Base-by-base conservation (phyloP, 1,140 invertebrate species). In the Trichogramma pretiosum region DNA sequence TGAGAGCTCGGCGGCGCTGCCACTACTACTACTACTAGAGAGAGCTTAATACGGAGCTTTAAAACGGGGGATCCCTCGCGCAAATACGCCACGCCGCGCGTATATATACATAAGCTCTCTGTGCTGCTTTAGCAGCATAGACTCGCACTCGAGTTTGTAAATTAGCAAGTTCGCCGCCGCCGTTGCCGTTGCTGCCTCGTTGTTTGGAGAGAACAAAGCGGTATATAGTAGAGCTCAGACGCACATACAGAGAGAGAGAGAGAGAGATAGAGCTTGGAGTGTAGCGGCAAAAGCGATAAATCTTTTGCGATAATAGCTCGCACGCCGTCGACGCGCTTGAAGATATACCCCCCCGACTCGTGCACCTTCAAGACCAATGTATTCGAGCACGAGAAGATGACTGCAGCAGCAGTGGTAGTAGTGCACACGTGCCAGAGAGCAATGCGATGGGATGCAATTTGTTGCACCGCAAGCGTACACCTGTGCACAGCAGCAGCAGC, bases 291-390 rank as follows among this genome's bases (percentile, higher is more conserved):
- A 21, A 18, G 33, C 33, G 42, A 45, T 45, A 45, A 45, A 45
- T 45, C 42, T 45, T 45, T 14, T 17, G 17, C 42, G 22, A 45
- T 45, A 36, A 45, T 45, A 33, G 40, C 7, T 10, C 40, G 24
- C 11, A 28, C 24, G 22, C 11, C 38, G 38, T 14, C 8, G 23
- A 32, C 26, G 16, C 19, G 19, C 24, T 28, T 28, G 5, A 5
- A 28, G 24, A 28, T 28, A 28, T n/a, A n/a, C n/a, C n/a, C n/a
- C n/a, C n/a, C n/a, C n/a, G n/a, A n/a, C n/a, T n/a, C n/a, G n/a
- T n/a, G n/a, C n/a, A n/a, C n/a, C n/a, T n/a, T n/a, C n/a, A n/a
- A n/a, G n/a, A n/a, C n/a, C n/a, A n/a, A n/a, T n/a, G n/a, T n/a
- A n/a, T n/a, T n/a, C n/a, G 19, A 14, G 2, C 16, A 35, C 14